A percentile compares a stretch with the other conserved stretches of the same genome.
phyloP scores from a whole-genome alignment of 2,113 vertebrate genomes.

The Helogale parvula region DNA sequence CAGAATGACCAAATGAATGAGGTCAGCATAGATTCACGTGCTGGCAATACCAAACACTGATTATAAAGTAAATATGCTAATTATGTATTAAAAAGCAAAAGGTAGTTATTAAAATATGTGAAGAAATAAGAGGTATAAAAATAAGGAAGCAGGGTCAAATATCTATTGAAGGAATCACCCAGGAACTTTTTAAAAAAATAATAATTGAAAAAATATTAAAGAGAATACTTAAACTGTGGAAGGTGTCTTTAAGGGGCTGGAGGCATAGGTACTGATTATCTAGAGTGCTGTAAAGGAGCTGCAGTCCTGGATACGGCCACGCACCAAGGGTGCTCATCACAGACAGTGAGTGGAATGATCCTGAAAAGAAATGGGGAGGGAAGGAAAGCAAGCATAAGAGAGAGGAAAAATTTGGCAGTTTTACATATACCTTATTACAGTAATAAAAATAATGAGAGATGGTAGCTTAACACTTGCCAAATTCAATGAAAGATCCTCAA shows the following conservation, averaged over 20 bases:
- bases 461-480: neutral
- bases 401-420: neutral
- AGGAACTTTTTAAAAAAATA: neutral
- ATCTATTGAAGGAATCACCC: neutral
- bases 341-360: neutral
- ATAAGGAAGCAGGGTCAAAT: neutral
- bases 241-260: neutral
- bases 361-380: neutral
- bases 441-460: neutral
- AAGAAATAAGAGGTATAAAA: neutral
- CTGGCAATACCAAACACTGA: neutral
- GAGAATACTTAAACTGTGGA: neutral
- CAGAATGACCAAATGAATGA: neutral
- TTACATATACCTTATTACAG: neutral
- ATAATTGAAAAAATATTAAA: neutral
- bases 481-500: neutral
- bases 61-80: neutral
- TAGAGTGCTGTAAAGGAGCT: neutral
- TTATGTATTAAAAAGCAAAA: neutral
- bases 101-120: neutral
- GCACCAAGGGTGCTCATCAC: neutral
- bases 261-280: neutral
- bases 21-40: neutral
- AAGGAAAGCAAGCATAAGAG: neutral
- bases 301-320: accelerated